Percentiles rank a stretch among this genome's conserved stretches.
Evolutionary conservation across 2,888 invertebrate species (phyloP).

Genomic region (Steinernema carpocapsae): DNA sequence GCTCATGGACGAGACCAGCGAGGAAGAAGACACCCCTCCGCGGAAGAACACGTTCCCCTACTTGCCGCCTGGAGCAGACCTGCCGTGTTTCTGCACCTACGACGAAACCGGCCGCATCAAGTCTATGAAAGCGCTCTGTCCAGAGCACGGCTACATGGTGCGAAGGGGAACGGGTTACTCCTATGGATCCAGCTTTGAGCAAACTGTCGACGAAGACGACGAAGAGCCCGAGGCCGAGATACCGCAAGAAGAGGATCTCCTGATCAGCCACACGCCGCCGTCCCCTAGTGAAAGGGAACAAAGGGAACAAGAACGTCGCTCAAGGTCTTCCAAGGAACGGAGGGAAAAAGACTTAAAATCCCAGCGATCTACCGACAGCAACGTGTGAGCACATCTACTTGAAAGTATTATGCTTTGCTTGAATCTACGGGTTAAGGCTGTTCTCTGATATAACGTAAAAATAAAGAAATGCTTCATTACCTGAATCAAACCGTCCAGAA

Average conservation of each 20-base stretch:
- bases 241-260: conserved; percentile 5
- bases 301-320: background rate
- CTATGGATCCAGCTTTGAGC: conserved; percentile 50
- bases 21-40: conserved; percentile 29
- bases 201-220: conserved; percentile 47
- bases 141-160: conserved; percentile 66
- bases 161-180: conserved; percentile 44
- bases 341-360: background rate
- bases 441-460: background rate
- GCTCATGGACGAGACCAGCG: conserved; percentile 25
- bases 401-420: conserved; percentile 17
- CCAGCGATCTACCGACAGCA: conserved; percentile 14
- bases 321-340: background rate
- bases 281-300: background rate
- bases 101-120: conserved; percentile 54
- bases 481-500: conserved; percentile 64
- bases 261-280: conserved; percentile 1
- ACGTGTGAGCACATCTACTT: conserved; percentile 16
- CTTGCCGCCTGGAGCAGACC: conserved; percentile 63
- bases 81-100: conserved; percentile 66
- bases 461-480: conserved; percentile 41
- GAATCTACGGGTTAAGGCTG: conserved; percentile 30
- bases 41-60: conserved; percentile 48
- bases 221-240: conserved; percentile 43
- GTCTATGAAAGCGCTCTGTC: conserved; percentile 62